Conservation (phyloP, 2,888 invertebrate genomes). For the Anaspis maculata region DNA sequence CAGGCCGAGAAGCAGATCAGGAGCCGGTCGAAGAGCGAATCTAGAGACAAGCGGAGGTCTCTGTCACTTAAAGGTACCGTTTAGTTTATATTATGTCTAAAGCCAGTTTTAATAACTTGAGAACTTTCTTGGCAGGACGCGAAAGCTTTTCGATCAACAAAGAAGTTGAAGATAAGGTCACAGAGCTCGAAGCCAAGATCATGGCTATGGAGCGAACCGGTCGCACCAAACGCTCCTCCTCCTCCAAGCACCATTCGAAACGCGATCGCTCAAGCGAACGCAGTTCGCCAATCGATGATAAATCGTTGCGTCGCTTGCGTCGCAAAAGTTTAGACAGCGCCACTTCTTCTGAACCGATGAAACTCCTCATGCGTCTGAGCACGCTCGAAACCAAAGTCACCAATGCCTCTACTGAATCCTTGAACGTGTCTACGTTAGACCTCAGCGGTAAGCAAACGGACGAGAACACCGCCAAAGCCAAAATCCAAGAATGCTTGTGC, state of each 20-base stretch:
- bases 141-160: conserved; percentile 74
- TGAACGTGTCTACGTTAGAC: conserved; percentile 44
- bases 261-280: conserved; percentile 43
- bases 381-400: conserved; percentile 71
- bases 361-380: conserved; percentile 66
- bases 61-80: conserved; percentile 71
- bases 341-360: conserved; percentile 71
- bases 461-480: conserved; percentile 54
- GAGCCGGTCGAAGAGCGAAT: conserved; percentile 72
- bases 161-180: conserved; percentile 76
- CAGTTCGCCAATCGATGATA: conserved; percentile 34
- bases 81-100: neutral
- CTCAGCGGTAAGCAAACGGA: conserved; percentile 42
- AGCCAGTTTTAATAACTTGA: neutral
- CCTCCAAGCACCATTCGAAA: conserved; percentile 43
- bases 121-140: conserved; percentile 36
- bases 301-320: conserved; percentile 45
- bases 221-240: conserved; percentile 35
- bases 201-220: conserved; percentile 53
- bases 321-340: conserved; percentile 73
- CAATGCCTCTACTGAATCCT: conserved; percentile 51
- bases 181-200: conserved; percentile 72
- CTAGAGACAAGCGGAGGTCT: conserved; percentile 69
- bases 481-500: conserved; percentile 58
- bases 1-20: conserved; percentile 76